These are phyloP conservation scores for Trypoxylus dichotomus DNA, from an alignment of 1,140 invertebrate species.

Conservation along the genomic window DNA sequence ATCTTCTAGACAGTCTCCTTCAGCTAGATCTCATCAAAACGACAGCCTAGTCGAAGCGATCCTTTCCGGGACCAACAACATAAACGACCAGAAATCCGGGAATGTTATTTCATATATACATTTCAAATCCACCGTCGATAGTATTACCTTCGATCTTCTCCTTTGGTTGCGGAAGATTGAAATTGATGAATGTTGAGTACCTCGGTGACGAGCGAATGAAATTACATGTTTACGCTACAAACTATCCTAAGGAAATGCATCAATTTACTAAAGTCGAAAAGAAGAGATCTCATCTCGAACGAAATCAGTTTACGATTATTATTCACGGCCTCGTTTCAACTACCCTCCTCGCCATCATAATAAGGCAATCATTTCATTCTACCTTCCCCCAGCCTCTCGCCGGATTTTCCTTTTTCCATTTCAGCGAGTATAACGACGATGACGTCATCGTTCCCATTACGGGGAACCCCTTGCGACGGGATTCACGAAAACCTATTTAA, in stretches of 20 bases:
- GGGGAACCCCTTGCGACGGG: not conserved
- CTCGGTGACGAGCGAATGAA: too few relatives aligned
- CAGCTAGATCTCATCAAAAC: too few relatives aligned
- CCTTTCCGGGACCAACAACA: too few relatives aligned
- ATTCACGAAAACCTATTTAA: not conserved
- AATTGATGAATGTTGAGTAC: too few relatives aligned
- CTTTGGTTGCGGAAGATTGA: too few relatives aligned
- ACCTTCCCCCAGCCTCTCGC: not conserved
- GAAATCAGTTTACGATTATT: not conserved
- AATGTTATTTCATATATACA: too few relatives aligned
- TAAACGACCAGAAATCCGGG: too few relatives aligned
- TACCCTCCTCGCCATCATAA: not conserved
- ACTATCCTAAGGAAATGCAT: not conserved
- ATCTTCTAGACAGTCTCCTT: too few relatives aligned
- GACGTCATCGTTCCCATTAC: not conserved
- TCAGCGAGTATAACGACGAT: not conserved
- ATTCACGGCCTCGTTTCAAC: not conserved
- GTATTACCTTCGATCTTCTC: too few relatives aligned
- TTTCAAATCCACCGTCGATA: too few relatives aligned
- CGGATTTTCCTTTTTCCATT: not conserved
- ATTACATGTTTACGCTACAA: not conserved
- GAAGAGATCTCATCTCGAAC: not conserved
- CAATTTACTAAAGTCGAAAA: too few relatives aligned
- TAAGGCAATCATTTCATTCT: not conserved
- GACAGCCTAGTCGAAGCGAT: too few relatives aligned